Percentiles rank a stretch among this genome's conserved stretches.
Evolutionary conservation across 1,140 invertebrate genomes (phyloP).

Genomic region (Dinothrombium tinctorium): DNA sequence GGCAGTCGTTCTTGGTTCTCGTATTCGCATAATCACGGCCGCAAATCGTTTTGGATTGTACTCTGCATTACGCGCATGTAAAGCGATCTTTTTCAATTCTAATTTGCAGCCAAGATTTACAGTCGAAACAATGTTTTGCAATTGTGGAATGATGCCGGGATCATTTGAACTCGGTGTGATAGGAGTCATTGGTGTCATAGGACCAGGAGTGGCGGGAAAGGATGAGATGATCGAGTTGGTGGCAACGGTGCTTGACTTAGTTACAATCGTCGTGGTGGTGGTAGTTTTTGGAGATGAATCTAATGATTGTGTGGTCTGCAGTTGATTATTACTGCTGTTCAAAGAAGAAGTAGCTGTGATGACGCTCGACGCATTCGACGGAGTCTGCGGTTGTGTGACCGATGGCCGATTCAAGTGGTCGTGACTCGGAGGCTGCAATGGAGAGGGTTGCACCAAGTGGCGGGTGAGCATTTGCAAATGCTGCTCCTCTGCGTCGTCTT

Average conservation of each 20-base stretch:
- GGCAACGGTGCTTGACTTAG: neutral
- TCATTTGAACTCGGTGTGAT: conserved; percentile 70
- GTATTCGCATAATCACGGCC: conserved; percentile 97
- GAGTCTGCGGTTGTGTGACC: neutral
- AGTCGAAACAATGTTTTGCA: conserved; percentile 93
- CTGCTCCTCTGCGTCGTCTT: conserved; percentile 13
- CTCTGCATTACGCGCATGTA: conserved; percentile 97
- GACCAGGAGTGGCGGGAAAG: conserved; percentile 41
- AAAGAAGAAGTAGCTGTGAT: no score
- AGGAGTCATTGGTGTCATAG: conserved; percentile 50
- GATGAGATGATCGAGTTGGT: conserved; percentile 4
- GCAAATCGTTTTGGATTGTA: conserved; percentile 99
- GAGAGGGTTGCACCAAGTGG: conserved; percentile 15
- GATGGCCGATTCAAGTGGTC: conserved; percentile 8
- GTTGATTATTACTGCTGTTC: neutral
- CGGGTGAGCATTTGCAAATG: conserved; percentile 15
- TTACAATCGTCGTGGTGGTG: neutral
- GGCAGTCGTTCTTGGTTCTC: conserved; percentile 93
- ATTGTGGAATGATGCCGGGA: conserved; percentile 71
- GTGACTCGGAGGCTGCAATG: conserved; percentile 14
- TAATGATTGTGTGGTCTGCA: neutral
- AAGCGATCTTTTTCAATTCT: conserved; percentile 87
- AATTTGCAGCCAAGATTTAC: conserved; percentile 89
- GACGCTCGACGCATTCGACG: neutral
- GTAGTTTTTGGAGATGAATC: conserved; percentile 2